Evolutionary conservation across 2,113 vertebrate species (phyloP).

Genomic region (Trogon melanurus): DNA sequence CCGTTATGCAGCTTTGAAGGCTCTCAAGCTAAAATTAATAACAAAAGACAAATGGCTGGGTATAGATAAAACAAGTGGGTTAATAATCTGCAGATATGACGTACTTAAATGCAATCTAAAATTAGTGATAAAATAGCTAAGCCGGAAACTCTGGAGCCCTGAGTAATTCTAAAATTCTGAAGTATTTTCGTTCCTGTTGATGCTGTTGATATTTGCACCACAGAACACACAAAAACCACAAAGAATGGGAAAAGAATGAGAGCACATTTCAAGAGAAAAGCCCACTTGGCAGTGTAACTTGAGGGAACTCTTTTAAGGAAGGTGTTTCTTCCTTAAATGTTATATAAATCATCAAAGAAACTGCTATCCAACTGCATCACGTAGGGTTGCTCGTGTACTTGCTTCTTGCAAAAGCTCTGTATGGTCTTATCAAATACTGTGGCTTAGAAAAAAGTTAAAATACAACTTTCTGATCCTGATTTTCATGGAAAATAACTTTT

Average conservation of each 20-base stretch:
- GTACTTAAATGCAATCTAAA: neutral
- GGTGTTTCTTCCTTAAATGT: neutral
- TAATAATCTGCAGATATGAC: neutral
- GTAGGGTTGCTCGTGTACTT: neutral
- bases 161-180: neutral
- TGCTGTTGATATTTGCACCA: neutral
- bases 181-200: neutral
- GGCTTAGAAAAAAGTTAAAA: neutral
- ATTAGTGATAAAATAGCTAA: neutral
- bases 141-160: neutral
- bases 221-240: neutral
- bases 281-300: neutral
- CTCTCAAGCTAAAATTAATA: neutral
- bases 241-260: neutral
- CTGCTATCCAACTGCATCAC: neutral
- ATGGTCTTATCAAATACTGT: neutral
- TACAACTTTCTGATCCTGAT: neutral
- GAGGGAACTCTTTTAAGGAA: neutral
- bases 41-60: neutral
- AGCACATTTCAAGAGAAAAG: neutral
- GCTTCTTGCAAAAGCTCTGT: neutral
- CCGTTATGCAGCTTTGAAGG: neutral
- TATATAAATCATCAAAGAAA: neutral
- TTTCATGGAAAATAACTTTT: neutral
- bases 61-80: neutral